Base-by-base conservation (phyloP, 92 coral and sea anemone genomes). In the Muricea muricata region DNA sequence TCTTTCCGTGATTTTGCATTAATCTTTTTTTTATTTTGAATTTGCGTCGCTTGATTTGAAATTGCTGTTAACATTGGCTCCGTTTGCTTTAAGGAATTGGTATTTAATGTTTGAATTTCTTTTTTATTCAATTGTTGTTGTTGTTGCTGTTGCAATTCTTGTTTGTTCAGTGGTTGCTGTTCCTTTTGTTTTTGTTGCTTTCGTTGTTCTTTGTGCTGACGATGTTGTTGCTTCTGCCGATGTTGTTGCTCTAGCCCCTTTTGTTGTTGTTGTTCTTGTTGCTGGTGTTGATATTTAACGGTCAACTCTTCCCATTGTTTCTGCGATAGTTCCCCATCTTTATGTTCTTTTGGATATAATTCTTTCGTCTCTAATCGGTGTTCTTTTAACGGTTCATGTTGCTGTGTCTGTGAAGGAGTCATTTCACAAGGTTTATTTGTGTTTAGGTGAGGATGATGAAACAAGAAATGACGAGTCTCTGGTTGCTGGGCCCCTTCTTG, bases 161-260 rank as follows among this genome's bases (percentile, higher is more conserved):
- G 47, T 68, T 65, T 65, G 72, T 65, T 65, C n/a, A n/a, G 72
- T 45, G 9, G 50, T 45, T 45, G 32, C 24, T 18, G 60, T 18
- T 52, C 24, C 20, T 52, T 23, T 18, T 18, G 26, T 18, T 18
- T 23, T 52, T 73, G 58, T 48, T 73, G 79, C 35, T 42, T 35
- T 24, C 46, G 79, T 42, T 73, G 58, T 73, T 42, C 58, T 21
- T 42, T 34, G 42, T 73, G 79, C 46, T 42, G 79, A 42, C 46
- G 79, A 42, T 73, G 79, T 24, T 73, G 79, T 24, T 73, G 79
- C 26, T 42, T 58, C 4, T 39, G 58, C 46, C 46, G 79, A 18
- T 18, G 79, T 46, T 73, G 31, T 20, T 41, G 30, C 26, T 73
- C 58, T 18, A 24, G 32, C 35, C 24, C 37, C n/a, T 73, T 33